Evolutionary conservation across 2,888 invertebrate genomes (phyloP).

Genomic region (Candidula unifasciata): DNA sequence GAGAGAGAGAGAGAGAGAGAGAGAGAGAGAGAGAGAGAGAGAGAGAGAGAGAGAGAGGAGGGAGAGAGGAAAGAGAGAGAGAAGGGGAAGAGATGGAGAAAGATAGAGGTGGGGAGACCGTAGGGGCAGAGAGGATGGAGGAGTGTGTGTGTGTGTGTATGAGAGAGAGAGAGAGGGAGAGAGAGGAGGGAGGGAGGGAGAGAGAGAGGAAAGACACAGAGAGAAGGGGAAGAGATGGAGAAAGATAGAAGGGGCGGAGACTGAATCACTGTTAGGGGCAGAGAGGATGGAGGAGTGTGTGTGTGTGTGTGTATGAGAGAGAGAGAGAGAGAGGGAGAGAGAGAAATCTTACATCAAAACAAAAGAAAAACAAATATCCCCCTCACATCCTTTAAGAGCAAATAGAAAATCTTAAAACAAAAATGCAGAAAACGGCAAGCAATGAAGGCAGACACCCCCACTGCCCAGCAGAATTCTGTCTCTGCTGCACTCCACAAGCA

Average conservation of each 20-base stretch:
- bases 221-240: background rate
- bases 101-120: background rate
- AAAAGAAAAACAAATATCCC: background rate
- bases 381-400: background rate
- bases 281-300: background rate
- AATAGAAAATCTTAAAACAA: too few species aligned
- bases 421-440: too few species aligned
- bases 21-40: slow-evolving; percentile 5
- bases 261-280: background rate
- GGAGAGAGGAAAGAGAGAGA: background rate
- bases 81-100: background rate
- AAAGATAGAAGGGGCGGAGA: background rate
- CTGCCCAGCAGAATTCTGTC: too few species aligned
- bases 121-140: background rate
- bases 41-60: background rate
- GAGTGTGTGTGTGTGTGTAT: too few species aligned
- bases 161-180: background rate
- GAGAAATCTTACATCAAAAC: slow-evolving; percentile 16
- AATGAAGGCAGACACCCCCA: too few species aligned
- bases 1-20: slow-evolving; percentile 6
- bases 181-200: background rate
- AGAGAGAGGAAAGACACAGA: background rate
- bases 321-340: slow-evolving; percentile 11
- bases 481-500: background rate
- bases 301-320: background rate